Evolutionary conservation across 2,113 vertebrate genomes (phyloP).

Genomic region (Petaurus breviceps): DNA sequence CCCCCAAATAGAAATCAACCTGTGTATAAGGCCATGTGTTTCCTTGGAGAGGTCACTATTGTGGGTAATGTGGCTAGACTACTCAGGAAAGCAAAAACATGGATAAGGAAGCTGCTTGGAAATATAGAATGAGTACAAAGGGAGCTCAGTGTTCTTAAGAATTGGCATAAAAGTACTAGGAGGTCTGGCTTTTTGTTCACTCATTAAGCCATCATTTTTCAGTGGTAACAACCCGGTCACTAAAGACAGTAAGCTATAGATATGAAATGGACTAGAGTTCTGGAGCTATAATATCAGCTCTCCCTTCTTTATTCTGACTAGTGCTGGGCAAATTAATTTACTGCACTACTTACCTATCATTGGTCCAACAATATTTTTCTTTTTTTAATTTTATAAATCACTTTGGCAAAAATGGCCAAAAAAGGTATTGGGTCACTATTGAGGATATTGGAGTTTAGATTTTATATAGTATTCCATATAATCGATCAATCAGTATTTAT

Average conservation of each 20-base stretch:
- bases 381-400: background rate
- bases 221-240: background rate
- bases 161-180: background rate
- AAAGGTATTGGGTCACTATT: background rate
- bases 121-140: background rate
- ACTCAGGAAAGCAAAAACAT: slow-evolving; percentile 28
- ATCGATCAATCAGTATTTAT: background rate
- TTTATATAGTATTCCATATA: background rate
- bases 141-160: background rate
- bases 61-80: slow-evolving; percentile 1
- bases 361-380: background rate
- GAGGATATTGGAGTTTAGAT: background rate
- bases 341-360: background rate
- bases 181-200: background rate
- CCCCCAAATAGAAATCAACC: background rate
- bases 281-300: background rate
- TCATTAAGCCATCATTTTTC: background rate
- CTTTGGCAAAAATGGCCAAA: background rate
- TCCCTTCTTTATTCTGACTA: background rate
- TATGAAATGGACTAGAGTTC: background rate
- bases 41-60: background rate
- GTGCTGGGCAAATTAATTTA: background rate
- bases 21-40: slow-evolving; percentile 44
- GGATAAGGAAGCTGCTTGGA: slow-evolving; percentile 14
- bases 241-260: background rate